Percentiles rank a stretch among this genome's conserved stretches.
phyloP scores from a whole-genome alignment of 2,888 invertebrate species.

The Pandemis heparana region DNA sequence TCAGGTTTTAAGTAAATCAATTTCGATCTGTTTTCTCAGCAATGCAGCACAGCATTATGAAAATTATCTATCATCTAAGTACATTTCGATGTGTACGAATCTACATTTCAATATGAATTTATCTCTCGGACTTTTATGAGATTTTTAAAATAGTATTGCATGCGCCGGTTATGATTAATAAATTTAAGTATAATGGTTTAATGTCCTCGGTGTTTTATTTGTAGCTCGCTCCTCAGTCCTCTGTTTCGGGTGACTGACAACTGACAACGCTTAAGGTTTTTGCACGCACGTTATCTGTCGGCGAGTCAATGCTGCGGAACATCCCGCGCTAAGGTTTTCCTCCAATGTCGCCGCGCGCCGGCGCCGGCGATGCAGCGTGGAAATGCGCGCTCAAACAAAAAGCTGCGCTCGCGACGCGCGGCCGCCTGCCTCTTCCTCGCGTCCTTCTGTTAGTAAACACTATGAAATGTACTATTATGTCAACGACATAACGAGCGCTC shows the following conservation, averaged over 20 bases:
- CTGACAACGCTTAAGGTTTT: conserved; percentile 31
- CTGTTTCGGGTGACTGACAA: conserved; percentile 42
- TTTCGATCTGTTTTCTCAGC: conserved; percentile 83
- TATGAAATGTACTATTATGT: conserved; percentile 53
- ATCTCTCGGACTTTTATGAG: conserved; percentile 78
- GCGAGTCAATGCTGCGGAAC: conserved; percentile 38
- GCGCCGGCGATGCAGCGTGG: conserved; percentile 58
- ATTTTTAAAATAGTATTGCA: conserved; percentile 79
- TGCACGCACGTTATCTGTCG: conserved; percentile 35
- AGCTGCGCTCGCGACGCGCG: conserved; percentile 66
- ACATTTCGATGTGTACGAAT: conserved; percentile 60
- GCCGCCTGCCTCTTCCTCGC: conserved; percentile 57
- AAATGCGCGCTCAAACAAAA: conserved; percentile 69
- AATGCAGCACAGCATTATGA: conserved; percentile 76
- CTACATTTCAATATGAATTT: conserved; percentile 65
- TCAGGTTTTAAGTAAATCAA: conserved; percentile 83
- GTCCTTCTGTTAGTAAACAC: conserved; percentile 47
- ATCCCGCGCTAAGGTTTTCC: conserved; percentile 53
- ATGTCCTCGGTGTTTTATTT: conserved; percentile 74
- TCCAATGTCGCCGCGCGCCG: conserved; percentile 67
- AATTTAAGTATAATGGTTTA: conserved; percentile 84
- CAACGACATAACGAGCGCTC: conserved; percentile 51
- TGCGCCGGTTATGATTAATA: conserved; percentile 79
- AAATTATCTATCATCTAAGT: conserved; percentile 70
- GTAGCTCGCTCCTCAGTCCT: conserved; percentile 48